Evolutionary conservation across 1,140 invertebrate species (phyloP), one percentile per base, ranked within the genome.

Genomic region (Drosophila nebulosa): DNA sequence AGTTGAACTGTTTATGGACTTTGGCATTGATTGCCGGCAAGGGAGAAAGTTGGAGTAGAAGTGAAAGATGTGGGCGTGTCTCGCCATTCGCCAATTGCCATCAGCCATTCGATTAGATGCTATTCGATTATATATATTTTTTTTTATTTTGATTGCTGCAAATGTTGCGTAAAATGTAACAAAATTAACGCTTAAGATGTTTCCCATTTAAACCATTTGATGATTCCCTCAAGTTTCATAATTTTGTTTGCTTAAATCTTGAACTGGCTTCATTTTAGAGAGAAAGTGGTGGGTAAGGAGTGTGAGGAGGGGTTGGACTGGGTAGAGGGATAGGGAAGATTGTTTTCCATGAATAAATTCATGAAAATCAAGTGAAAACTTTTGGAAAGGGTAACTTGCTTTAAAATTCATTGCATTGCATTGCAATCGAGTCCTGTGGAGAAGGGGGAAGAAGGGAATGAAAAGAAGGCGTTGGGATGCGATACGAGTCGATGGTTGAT

Each of bases 281-380:
- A 39, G 36, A 14, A n/a, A n/a, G n/a, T 5, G 36, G 14, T n/a
- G 36, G 2, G 6, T 4, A 14, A n/a, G 9, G n/a, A 6, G n/a
- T 14, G n/a, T 1, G 53, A 42, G 27, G 51, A 26, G 4, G 9
- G 12, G 26, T n/a, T n/a, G 16, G 14, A 30, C 5, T 36, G 35
- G 4, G 32, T 16, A 16, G 12, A 56, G 35, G 5, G 26, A 32
- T 53, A 14, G 30, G 22, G 9, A 22, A 2, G 27, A 14, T 1
- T 14, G 22, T 16, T 30, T 30, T 36, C 27, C 26, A 58, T 68
- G 58, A 75, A 75, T 74, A 68, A 74, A 81, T 77, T 69, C 61
- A 80, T 56, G 50, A 51, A 69, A 83, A 83, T 80, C 81, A 70
- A 84, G 86, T 80, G 77, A 79, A 79, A 68, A 73, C 50, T 53